These are phyloP conservation scores for Urocolius indicus DNA, from an alignment of 2,113 vertebrate species.

Conservation along the genomic window DNA sequence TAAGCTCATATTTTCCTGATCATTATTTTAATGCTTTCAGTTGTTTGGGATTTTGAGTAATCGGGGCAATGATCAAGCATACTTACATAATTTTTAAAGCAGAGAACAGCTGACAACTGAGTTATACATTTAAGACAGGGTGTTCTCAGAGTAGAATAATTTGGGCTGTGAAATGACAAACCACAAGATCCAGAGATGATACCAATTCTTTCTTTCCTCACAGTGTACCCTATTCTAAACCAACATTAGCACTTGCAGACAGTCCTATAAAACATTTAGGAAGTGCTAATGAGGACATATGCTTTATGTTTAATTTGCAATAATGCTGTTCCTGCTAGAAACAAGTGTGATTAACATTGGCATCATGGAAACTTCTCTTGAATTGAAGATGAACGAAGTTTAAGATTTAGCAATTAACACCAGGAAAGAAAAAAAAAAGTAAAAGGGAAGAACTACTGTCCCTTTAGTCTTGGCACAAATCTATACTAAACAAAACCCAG, in stretches of 20 bases:
- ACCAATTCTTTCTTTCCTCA: neutral
- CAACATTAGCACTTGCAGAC: neutral
- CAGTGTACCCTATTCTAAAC: neutral
- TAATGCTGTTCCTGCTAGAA: neutral
- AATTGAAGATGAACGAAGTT: neutral
- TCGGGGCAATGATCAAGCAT: neutral
- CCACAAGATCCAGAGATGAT: neutral
- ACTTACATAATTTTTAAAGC: neutral
- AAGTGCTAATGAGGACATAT: neutral
- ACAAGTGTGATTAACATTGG: neutral
- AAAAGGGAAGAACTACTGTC: neutral
- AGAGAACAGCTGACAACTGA: neutral
- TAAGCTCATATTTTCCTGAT: neutral
- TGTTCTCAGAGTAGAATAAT: neutral
- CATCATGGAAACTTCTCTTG: neutral
- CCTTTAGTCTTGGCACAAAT: neutral
- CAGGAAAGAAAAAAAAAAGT: accelerated
- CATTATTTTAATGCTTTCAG: neutral
- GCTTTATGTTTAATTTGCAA: neutral
- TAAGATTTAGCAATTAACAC: neutral
- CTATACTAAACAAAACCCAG: neutral
- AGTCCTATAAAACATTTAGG: neutral
- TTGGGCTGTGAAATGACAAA: neutral
- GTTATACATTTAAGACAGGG: neutral
- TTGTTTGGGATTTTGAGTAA: neutral